Evolutionary conservation across 2,888 invertebrate species (phyloP).

Genomic region (Arrhopalites spinosus): DNA sequence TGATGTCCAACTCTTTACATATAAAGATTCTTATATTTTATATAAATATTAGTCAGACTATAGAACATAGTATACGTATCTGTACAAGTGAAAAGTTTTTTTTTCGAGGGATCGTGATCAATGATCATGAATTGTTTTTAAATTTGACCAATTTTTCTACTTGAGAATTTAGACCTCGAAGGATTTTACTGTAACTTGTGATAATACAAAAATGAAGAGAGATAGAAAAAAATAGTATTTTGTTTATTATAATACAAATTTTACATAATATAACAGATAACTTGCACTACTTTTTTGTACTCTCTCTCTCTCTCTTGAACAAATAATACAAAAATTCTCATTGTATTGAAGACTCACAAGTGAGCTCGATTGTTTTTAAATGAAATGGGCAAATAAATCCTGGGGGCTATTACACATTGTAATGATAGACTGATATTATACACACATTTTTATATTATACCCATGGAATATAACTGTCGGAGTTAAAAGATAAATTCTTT

Average conservation of each 20-base stretch:
- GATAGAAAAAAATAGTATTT: no score
- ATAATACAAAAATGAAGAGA: neutral
- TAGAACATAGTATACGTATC: neutral
- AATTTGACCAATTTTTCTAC: conserved; percentile 26
- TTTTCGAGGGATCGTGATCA: conserved; percentile 35
- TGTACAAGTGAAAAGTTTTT: neutral
- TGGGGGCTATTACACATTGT: no score
- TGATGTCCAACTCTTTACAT: neutral
- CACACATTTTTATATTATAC: no score
- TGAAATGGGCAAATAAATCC: no score
- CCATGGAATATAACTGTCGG: no score
- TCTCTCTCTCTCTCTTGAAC: no score
- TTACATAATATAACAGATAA: no score
- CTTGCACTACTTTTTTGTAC: conserved; percentile 16
- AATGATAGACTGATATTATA: no score
- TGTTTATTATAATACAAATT: no score
- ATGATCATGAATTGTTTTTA: conserved; percentile 35
- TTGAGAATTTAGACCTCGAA: conserved; percentile 15
- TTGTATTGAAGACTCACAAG: no score
- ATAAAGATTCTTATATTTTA: neutral
- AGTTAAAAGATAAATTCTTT: neutral
- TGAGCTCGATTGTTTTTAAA: no score
- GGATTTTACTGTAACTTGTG: neutral
- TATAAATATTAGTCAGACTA: neutral
- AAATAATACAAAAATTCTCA: no score